phyloP scores from a whole-genome alignment of 2,888 invertebrate genomes.

The Sylvicola cinctus region DNA sequence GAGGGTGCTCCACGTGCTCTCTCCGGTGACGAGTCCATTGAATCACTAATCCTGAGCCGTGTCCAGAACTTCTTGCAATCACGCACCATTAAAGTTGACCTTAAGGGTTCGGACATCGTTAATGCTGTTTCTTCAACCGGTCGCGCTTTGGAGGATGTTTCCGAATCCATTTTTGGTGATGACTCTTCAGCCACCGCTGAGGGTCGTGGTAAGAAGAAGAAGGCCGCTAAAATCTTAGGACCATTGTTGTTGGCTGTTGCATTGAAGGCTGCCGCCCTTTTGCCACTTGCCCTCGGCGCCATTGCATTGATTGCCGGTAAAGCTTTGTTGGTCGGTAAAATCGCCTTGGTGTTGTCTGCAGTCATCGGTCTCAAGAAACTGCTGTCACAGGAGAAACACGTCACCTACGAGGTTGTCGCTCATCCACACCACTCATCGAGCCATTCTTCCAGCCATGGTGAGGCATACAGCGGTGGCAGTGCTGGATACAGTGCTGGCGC shows the following conservation, averaged over 20 bases:
- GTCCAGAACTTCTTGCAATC: slow-evolving; percentile 56
- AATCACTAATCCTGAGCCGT: slow-evolving; percentile 40
- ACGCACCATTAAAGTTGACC: slow-evolving; percentile 64
- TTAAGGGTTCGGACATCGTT: slow-evolving; percentile 66
- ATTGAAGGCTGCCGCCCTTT: slow-evolving; percentile 55
- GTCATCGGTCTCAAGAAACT: slow-evolving; percentile 71
- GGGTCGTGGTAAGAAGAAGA: slow-evolving; percentile 65
- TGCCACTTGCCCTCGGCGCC: slow-evolving; percentile 58
- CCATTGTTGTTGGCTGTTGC: slow-evolving; percentile 55
- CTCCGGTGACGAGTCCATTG: slow-evolving; percentile 40
- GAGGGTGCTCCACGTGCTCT: slow-evolving; percentile 61
- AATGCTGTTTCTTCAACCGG: slow-evolving; percentile 62
- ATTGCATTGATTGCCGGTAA: slow-evolving; percentile 74
- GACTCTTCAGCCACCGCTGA: slow-evolving; percentile 38
- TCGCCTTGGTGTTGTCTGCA: slow-evolving; percentile 62
- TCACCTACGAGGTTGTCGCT: slow-evolving; percentile 71
- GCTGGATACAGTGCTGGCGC: slow-evolving; percentile 29
- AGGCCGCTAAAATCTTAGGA: slow-evolving; percentile 56
- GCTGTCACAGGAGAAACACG: slow-evolving; percentile 61
- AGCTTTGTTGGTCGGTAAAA: slow-evolving; percentile 64
- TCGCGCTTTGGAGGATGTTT: slow-evolving; percentile 54
- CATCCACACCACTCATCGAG: slow-evolving; percentile 61
- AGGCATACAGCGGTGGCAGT: slow-evolving; percentile 35
- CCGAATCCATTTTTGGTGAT: slow-evolving; percentile 39
- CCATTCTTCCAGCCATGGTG: slow-evolving; percentile 47